These are phyloP conservation scores for Lasioglossum villosulum DNA, from an alignment of 2,888 invertebrate species.

Conservation along the genomic window DNA sequence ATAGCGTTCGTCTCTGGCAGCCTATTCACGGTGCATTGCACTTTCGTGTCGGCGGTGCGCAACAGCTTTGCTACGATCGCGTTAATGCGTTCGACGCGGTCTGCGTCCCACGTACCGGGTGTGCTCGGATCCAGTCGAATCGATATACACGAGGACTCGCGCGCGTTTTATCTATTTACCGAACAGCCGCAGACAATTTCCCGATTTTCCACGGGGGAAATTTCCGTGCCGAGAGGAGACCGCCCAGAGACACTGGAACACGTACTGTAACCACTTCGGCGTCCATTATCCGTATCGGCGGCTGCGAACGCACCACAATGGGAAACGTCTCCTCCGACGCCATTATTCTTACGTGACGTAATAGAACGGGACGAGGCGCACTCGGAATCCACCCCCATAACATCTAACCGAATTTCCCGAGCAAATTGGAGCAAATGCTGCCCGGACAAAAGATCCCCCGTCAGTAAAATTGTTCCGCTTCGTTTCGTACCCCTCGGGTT, in stretches of 20 bases:
- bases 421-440: slow-evolving; percentile 48
- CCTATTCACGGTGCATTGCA: slow-evolving; percentile 76
- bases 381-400: slow-evolving; percentile 3
- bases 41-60: slow-evolving; percentile 54
- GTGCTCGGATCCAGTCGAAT: neutral
- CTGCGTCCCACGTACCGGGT: slow-evolving; percentile 26
- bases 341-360: slow-evolving; percentile 27
- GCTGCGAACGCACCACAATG: neutral
- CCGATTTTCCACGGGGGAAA: neutral
- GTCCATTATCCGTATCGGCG: slow-evolving; percentile 5
- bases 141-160: neutral
- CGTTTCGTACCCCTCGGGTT: slow-evolving; percentile 30
- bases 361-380: slow-evolving; percentile 5
- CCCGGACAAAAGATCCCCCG: slow-evolving; percentile 44
- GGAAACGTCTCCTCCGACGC: slow-evolving; percentile 16
- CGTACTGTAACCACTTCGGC: neutral
- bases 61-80: slow-evolving; percentile 28
- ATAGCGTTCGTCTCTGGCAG: slow-evolving; percentile 70
- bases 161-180: neutral
- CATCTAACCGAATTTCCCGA: slow-evolving; percentile 54
- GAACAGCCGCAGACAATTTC: neutral
- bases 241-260: neutral
- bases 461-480: slow-evolving; percentile 44
- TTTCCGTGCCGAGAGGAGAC: neutral
- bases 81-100: slow-evolving; percentile 38